Percentiles rank a stretch among this genome's conserved stretches.
phyloP scores from a whole-genome alignment of 2,888 invertebrate genomes.

The Sclerodermus sp. region DNA sequence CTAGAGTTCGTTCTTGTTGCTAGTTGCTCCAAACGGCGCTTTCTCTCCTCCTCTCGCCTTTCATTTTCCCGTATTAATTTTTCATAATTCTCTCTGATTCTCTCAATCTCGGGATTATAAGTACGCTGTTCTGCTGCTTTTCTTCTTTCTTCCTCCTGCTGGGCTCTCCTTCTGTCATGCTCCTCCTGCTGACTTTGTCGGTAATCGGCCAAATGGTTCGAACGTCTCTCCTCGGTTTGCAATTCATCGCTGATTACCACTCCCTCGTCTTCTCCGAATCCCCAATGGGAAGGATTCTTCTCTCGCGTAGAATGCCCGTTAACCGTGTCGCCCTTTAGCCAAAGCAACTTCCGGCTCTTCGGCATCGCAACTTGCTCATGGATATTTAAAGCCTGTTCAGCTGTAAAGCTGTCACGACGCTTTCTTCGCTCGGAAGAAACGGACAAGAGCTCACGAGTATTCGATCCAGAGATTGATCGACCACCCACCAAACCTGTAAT shows the following conservation, averaged over 20 bases:
- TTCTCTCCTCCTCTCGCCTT: constrained; percentile 15
- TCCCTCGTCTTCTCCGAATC: constrained; percentile 45
- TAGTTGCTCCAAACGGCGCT: constrained; percentile 5
- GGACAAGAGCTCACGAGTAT: too few relatives aligned
- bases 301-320: not conserved
- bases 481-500: too few relatives aligned
- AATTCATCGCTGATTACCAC: constrained; percentile 27
- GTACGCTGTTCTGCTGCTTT: too few relatives aligned
- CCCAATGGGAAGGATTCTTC: constrained; percentile 33
- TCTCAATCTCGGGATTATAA: too few relatives aligned
- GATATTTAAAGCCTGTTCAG: too few relatives aligned
- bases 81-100: constrained; percentile 11
- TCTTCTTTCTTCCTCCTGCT: constrained; percentile 22
- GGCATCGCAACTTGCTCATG: too few relatives aligned
- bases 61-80: not conserved
- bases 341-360: too few relatives aligned
- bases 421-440: too few relatives aligned
- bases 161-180: too few relatives aligned
- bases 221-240: constrained; percentile 24
- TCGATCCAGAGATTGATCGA: too few relatives aligned
- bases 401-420: too few relatives aligned
- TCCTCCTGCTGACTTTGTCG: constrained; percentile 6
- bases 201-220: constrained; percentile 4
- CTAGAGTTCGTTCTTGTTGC: constrained; percentile 1
- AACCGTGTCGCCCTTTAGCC: too few relatives aligned